phyloP scores from a whole-genome alignment of 2,113 vertebrate genomes.

The Conger conger region DNA sequence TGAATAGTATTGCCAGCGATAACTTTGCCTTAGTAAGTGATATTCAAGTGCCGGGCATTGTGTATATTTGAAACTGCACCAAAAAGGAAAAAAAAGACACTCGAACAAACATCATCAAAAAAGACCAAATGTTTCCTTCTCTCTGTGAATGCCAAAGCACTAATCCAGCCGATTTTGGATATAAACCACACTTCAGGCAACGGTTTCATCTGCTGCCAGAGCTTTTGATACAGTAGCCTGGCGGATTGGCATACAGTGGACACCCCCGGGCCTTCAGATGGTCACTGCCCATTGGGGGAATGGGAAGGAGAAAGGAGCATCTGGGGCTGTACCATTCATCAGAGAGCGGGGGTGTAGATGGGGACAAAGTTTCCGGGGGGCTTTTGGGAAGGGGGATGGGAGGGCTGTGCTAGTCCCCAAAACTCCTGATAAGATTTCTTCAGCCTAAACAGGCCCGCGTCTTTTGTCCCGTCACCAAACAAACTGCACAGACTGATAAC shows the following conservation, averaged over 20 bases:
- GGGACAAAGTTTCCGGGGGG: too few species aligned
- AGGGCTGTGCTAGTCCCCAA: neutral
- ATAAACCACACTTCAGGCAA: neutral
- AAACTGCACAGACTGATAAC: neutral
- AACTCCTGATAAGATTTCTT: neutral
- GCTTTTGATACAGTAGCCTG: neutral
- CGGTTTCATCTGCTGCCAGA: neutral
- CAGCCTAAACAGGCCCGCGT: neutral
- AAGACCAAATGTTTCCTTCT: neutral
- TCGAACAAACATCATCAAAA: neutral
- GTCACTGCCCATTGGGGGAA: neutral
- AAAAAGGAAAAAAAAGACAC: neutral
- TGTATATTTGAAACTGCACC: neutral
- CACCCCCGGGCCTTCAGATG: neutral
- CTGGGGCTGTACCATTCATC: constrained; percentile 1
- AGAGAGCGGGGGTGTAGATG: neutral
- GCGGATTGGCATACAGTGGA: neutral
- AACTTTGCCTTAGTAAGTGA: neutral
- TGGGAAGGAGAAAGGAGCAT: constrained; percentile 19
- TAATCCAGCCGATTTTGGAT: neutral
- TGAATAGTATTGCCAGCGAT: neutral
- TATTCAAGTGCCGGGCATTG: neutral
- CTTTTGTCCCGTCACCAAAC: neutral
- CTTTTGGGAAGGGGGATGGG: too few species aligned
- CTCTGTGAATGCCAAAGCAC: neutral